Percentiles rank a stretch among this genome's conserved stretches.
phyloP scores from a whole-genome alignment of 2,113 vertebrate species.

The Physeter macrocephalus region DNA sequence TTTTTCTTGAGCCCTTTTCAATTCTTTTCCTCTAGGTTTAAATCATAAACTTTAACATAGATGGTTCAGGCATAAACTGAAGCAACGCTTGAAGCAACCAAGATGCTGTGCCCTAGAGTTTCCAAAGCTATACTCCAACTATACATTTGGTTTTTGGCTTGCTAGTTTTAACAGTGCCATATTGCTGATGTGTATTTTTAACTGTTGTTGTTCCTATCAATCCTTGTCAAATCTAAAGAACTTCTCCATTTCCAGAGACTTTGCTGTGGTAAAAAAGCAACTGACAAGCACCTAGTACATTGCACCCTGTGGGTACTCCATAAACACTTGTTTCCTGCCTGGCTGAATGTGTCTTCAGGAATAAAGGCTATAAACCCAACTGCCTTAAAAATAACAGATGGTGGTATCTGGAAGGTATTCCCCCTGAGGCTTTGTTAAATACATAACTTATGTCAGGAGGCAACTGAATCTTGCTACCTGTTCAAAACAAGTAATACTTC shows the following conservation, averaged over 20 bases:
- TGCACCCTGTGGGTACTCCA: not conserved
- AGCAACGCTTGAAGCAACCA: not conserved
- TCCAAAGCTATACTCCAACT: not conserved
- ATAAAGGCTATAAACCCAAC: not conserved
- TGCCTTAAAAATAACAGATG: slow-evolving; percentile 13
- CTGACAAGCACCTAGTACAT: not conserved
- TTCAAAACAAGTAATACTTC: not conserved
- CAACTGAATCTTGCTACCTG: not conserved
- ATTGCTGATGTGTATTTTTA: not conserved
- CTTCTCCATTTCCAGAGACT: not conserved
- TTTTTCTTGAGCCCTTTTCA: not conserved
- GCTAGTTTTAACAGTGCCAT: not conserved
- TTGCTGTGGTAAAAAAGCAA: not conserved
- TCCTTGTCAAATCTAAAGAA: slow-evolving; percentile 18
- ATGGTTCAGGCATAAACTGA: not conserved
- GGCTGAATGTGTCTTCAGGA: not conserved
- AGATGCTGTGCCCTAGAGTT: not conserved
- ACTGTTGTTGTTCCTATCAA: not conserved
- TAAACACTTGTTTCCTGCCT: slow-evolving; percentile 1
- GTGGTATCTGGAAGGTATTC: not conserved
- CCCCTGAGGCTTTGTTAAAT: slow-evolving; percentile 4
- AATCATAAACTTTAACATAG: not conserved
- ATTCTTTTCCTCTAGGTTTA: not conserved
- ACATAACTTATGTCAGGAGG: not conserved
- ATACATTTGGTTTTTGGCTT: not conserved